phyloP scores from a whole-genome alignment of 2,113 vertebrate species.

The Myotis yumanensis region DNA sequence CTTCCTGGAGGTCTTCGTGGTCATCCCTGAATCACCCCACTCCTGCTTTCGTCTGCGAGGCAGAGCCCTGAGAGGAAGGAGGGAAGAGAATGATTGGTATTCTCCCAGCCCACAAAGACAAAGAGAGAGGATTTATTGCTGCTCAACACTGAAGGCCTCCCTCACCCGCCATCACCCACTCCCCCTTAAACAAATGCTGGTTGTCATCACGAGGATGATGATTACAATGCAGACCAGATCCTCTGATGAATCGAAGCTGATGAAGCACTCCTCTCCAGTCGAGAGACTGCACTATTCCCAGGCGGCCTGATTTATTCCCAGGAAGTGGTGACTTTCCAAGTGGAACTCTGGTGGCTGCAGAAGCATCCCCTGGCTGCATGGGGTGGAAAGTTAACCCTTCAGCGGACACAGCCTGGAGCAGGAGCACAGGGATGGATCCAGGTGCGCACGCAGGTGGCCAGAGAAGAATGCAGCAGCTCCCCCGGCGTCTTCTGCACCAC shows the following conservation, averaged over 20 bases:
- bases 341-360: slow-evolving; percentile 39
- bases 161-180: slow-evolving; percentile 39
- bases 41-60: not conserved
- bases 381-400: slow-evolving; percentile 43
- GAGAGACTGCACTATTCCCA: slow-evolving; percentile 59
- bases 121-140: slow-evolving; percentile 60
- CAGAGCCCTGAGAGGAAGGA: not conserved
- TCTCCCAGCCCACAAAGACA: slow-evolving; percentile 57
- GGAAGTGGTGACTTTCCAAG: slow-evolving; percentile 67
- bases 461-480: not conserved
- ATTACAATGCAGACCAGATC: slow-evolving; percentile 41
- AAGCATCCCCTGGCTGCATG: not conserved
- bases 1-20: not conserved
- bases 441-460: not conserved
- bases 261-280: slow-evolving; percentile 64
- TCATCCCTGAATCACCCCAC: not conserved
- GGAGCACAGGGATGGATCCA: not conserved
- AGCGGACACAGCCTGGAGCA: not conserved
- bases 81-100: slow-evolving; percentile 46
- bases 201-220: slow-evolving; percentile 62
- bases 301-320: slow-evolving; percentile 63
- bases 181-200: slow-evolving; percentile 64
- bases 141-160: slow-evolving; percentile 19
- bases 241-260: slow-evolving; percentile 59
- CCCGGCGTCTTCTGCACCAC: fast-evolving